Evolutionary conservation across 2,888 invertebrate genomes (phyloP).

Genomic region (Gymnocheta viridis): DNA sequence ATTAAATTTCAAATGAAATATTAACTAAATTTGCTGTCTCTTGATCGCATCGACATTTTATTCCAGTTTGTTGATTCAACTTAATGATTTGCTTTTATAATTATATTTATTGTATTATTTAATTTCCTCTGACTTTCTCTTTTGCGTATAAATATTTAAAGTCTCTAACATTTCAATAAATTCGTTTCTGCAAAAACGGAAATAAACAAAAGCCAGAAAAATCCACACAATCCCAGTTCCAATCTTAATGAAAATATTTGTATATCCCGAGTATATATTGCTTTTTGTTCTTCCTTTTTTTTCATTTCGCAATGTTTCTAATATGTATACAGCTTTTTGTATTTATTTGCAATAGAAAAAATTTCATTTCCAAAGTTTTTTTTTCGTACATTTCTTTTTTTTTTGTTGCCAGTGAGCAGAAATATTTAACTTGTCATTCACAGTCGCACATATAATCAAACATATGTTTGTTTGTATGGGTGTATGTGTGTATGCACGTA

Average conservation of each 20-base stretch:
- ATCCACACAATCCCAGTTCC: constrained; percentile 38
- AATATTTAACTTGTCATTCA: constrained; percentile 61
- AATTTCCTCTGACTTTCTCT: constrained; percentile 16
- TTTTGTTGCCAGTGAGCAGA: constrained; percentile 8
- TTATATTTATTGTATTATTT: constrained; percentile 10
- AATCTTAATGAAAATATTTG: constrained; percentile 66
- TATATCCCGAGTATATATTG: constrained; percentile 5
- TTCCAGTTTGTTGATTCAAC: too few species aligned
- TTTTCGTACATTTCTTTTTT: constrained; percentile 1
- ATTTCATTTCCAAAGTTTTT: constrained; percentile 2
- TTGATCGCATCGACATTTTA: background rate
- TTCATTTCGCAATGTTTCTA: constrained; percentile 26
- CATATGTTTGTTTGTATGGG: too few species aligned
- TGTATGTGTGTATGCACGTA: too few species aligned
- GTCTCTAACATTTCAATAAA: constrained; percentile 20
- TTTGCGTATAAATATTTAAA: background rate
- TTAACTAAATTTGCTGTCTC: background rate
- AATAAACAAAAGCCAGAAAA: constrained; percentile 43
- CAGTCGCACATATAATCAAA: constrained; percentile 30
- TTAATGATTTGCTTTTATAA: background rate
- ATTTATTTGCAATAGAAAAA: constrained; percentile 45
- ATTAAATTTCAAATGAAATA: background rate
- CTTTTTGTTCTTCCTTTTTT: background rate
- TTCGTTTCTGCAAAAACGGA: background rate
- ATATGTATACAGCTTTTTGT: background rate